Evolutionary conservation across 2,113 vertebrate species (phyloP).

Genomic region (Hemibagrus wyckioides): DNA sequence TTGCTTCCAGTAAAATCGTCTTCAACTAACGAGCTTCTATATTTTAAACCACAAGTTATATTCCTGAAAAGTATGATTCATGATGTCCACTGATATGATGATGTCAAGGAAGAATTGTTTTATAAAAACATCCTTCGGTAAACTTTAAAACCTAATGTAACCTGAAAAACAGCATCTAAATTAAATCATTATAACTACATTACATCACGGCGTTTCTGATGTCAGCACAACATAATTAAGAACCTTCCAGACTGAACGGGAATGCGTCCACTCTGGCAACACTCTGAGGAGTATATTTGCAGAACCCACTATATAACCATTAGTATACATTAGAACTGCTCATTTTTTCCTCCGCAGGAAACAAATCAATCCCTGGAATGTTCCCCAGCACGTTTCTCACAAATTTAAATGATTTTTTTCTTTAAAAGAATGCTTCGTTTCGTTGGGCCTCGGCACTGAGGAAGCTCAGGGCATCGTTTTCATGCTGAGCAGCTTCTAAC

Average conservation of each 20-base stretch:
- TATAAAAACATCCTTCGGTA: not conserved
- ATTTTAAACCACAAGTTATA: not conserved
- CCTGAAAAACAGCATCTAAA: not conserved
- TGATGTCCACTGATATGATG: not conserved
- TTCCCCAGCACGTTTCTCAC: not conserved
- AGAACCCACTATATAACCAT: not conserved
- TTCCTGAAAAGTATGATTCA: not conserved
- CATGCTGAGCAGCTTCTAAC: not conserved
- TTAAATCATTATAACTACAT: not conserved
- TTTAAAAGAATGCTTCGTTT: constrained; percentile 25
- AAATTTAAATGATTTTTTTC: not conserved
- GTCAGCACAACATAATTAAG: not conserved
- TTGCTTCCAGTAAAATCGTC: not conserved
- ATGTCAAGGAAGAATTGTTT: not conserved
- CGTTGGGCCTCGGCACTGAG: not conserved
- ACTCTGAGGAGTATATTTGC: not conserved
- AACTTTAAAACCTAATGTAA: not conserved
- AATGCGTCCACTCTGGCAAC: not conserved
- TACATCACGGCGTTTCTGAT: not conserved
- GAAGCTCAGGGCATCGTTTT: constrained; percentile 7
- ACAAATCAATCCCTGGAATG: constrained; percentile 32
- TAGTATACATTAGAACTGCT: constrained; percentile 18
- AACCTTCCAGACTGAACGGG: not conserved
- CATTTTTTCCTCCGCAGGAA: constrained; percentile 23
- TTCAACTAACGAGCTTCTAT: not conserved